A percentile compares a stretch with the other conserved stretches of the same genome.
phyloP scores from a whole-genome alignment of 1,140 invertebrate genomes.

The Aethina tumida region DNA sequence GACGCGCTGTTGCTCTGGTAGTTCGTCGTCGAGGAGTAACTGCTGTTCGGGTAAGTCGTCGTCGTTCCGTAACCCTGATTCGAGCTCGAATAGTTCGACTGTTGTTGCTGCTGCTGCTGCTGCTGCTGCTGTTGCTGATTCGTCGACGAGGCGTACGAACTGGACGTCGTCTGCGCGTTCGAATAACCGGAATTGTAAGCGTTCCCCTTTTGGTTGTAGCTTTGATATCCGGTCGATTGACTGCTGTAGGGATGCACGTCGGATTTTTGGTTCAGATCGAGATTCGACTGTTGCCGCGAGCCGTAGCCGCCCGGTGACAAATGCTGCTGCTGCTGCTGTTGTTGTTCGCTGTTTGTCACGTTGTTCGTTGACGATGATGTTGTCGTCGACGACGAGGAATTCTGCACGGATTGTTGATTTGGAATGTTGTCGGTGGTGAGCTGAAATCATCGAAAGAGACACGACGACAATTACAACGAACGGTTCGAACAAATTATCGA shows the following conservation, averaged over 20 bases:
- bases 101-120: conserved; percentile 20
- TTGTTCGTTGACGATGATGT: no score
- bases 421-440: no score
- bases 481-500: no score
- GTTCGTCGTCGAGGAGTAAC: conserved; percentile 22
- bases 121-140: conserved; percentile 29
- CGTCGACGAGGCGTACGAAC: conserved; percentile 29
- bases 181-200: conserved; percentile 29
- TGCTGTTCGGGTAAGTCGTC: conserved; percentile 26
- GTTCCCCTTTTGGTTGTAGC: conserved; percentile 29
- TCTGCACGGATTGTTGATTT: no score
- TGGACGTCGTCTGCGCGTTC: conserved; percentile 28
- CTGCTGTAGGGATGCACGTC: conserved; percentile 28
- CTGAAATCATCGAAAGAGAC: no score
- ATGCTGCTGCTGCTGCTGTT: no score
- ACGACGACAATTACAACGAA: no score
- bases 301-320: background rate
- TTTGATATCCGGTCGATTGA: conserved; percentile 26
- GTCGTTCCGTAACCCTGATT: conserved; percentile 16
- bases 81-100: no score
- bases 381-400: no score
- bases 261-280: conserved; percentile 24
- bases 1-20: conserved; percentile 24
- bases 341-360: no score
- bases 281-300: conserved; percentile 17